Base-by-base conservation (phyloP, 1,140 invertebrate species). In the Drosophila parabipectinata region DNA sequence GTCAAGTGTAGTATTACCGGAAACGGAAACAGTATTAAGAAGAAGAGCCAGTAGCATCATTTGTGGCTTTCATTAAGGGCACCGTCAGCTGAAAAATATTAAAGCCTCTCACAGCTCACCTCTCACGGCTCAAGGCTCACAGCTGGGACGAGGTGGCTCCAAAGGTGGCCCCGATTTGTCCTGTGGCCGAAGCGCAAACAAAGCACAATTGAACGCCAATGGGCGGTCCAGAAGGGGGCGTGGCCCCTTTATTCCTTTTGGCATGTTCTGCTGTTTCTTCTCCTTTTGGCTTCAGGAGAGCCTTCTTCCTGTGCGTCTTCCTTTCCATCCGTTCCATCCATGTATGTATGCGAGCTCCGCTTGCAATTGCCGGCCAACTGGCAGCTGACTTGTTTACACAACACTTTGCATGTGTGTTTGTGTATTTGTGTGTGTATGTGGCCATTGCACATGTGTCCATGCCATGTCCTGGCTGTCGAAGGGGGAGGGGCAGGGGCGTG, bases 351-450 rank as follows among this genome's bases (percentile, higher is more conserved):
- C 4, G 32, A 26, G 41, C 41, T 18, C 54, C 56, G 58, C 53
- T 52, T 72, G 58, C 30, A 62, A 50, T 58, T 44, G 48, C 61
- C 59, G 52, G 64, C 39, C 55, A 54, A 55, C 56, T 76, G 72
- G 44, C 67, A 47, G 34, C 47, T 76, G 62, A 66, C 74, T 68
- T 87, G 82, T 87, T 87, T 88, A 88, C 75, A 82, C 83, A 87
- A 88, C 82, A 82, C 78, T 87, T 87, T 85, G 79, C 83, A 82
- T 81, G 54, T 81, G 68, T 67, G 69, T 73, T 53, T 69, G 63
- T 77, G 10, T 34, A 10, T 34, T 41, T 53, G 37, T 44, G 60
- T 77, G 3, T 34, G 32, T 32, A 41, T 53, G 37, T 48, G 60
- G 64, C 59, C 44, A 53, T 53, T 62, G 60, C 68, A 69, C 55